These are phyloP conservation scores for Hexactinellida sp. DNA, from an alignment of 37 sponge, comb jelly and placozoan species.

Conservation along the genomic window DNA sequence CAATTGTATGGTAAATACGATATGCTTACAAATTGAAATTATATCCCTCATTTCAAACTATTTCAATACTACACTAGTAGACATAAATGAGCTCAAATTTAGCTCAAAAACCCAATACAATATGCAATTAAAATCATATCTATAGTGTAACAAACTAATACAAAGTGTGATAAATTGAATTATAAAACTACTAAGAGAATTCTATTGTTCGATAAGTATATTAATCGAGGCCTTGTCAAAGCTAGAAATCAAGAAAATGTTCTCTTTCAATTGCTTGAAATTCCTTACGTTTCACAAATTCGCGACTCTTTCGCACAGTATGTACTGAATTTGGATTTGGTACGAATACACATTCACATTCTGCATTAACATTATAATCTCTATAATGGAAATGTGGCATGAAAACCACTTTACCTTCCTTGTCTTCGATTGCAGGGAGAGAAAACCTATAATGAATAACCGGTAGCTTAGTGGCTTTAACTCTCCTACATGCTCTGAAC, in stretches of 20 bases:
- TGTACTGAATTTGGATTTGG: background rate
- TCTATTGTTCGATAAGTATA: too few species aligned
- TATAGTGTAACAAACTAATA: too few species aligned
- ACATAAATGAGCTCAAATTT: too few species aligned
- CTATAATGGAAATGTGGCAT: slow-evolving; percentile 34
- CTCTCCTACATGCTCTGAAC: slow-evolving; percentile 24
- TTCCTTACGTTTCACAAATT: background rate
- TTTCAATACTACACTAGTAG: too few species aligned
- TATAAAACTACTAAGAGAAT: too few species aligned
- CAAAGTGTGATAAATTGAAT: too few species aligned
- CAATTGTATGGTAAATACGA: too few species aligned
- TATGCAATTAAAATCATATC: too few species aligned
- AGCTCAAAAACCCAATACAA: too few species aligned
- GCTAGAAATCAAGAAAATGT: background rate
- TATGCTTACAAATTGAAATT: too few species aligned
- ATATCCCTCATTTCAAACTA: too few species aligned
- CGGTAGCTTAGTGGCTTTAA: slow-evolving; percentile 16
- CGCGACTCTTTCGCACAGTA: background rate
- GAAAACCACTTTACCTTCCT: slow-evolving; percentile 18
- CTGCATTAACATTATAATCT: background rate
- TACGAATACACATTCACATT: background rate
- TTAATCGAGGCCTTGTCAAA: too few species aligned
- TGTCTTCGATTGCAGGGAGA: slow-evolving; percentile 40
- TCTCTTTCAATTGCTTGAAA: background rate
- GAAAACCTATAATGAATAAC: slow-evolving; percentile 20